A percentile compares a stretch with the other conserved stretches of the same genome.
These are phyloP conservation scores for Nephrotoma appendiculata DNA, from an alignment of 2,888 invertebrate species.

Conservation along the genomic window DNA sequence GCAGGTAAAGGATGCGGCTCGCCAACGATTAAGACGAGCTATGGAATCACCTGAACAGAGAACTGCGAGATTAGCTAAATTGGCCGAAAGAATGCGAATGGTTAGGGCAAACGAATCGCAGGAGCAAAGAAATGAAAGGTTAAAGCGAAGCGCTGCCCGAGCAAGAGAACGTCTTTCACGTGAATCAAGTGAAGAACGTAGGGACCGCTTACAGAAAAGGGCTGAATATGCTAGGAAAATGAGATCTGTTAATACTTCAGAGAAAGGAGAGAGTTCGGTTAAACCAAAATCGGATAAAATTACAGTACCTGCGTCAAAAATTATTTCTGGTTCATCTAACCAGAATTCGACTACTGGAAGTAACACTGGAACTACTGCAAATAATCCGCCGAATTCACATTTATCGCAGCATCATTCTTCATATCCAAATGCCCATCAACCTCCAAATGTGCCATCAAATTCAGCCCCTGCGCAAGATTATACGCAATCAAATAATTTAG, in stretches of 20 bases:
- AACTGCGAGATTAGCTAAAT: constrained; percentile 25
- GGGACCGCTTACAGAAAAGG: constrained; percentile 32
- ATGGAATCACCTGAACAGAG: constrained; percentile 32
- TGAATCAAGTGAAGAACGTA: constrained; percentile 28
- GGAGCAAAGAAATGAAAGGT: constrained; percentile 29
- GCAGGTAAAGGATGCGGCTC: constrained; percentile 30
- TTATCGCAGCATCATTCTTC: not conserved
- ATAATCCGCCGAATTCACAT: not conserved
- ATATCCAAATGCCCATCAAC: not conserved
- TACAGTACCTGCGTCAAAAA: not conserved
- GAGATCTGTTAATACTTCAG: constrained; percentile 25
- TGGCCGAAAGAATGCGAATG: constrained; percentile 31
- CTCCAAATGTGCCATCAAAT: not conserved
- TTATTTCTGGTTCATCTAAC: not conserved
- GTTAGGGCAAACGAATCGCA: constrained; percentile 29
- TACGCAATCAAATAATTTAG: not conserved
- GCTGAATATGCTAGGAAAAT: constrained; percentile 34
- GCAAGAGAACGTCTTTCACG: constrained; percentile 30
- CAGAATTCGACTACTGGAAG: not conserved
- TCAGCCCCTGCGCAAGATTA: not conserved
- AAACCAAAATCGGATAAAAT: not conserved
- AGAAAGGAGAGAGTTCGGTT: not conserved
- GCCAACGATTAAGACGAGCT: constrained; percentile 29
- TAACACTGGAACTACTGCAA: not conserved
- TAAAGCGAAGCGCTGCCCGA: constrained; percentile 30